phyloP scores from a whole-genome alignment of 2,888 invertebrate genomes.

The Cistogaster globosa region DNA sequence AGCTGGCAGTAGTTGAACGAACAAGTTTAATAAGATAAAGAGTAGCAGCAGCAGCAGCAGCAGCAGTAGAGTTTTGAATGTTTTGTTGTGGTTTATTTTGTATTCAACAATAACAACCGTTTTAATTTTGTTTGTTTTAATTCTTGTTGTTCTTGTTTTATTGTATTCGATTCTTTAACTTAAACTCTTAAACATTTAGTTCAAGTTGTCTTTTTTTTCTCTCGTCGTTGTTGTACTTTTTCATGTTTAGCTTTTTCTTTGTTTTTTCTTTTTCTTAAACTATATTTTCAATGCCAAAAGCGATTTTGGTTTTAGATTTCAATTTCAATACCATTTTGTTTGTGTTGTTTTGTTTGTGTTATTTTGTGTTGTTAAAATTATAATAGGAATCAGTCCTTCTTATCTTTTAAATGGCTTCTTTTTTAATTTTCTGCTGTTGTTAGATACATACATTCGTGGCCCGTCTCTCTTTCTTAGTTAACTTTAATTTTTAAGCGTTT shows the following conservation, averaged over 20 bases:
- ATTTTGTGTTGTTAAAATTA: constrained; percentile 36
- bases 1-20: constrained; percentile 24
- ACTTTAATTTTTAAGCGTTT: neutral
- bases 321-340: constrained; percentile 67
- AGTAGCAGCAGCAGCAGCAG: constrained; percentile 13
- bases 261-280: constrained; percentile 55
- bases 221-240: constrained; percentile 25
- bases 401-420: constrained; percentile 69
- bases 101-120: constrained; percentile 57
- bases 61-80: constrained; percentile 41
- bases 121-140: constrained; percentile 9
- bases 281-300: constrained; percentile 73
- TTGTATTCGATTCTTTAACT: constrained; percentile 61
- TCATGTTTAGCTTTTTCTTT: constrained; percentile 46
- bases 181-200: constrained; percentile 65
- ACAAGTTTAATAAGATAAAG: constrained; percentile 21
- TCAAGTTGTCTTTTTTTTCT: constrained; percentile 39
- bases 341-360: constrained; percentile 22
- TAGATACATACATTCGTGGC: constrained; percentile 52
- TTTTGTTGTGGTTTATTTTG: constrained; percentile 68
- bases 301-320: constrained; percentile 74
- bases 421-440: constrained; percentile 38
- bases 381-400: constrained; percentile 65
- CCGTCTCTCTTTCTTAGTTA: constrained; percentile 9
- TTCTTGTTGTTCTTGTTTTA: constrained; percentile 29